phyloP scores from a whole-genome alignment of 2,113 vertebrate genomes.

The Rhinichthys klamathensis region DNA sequence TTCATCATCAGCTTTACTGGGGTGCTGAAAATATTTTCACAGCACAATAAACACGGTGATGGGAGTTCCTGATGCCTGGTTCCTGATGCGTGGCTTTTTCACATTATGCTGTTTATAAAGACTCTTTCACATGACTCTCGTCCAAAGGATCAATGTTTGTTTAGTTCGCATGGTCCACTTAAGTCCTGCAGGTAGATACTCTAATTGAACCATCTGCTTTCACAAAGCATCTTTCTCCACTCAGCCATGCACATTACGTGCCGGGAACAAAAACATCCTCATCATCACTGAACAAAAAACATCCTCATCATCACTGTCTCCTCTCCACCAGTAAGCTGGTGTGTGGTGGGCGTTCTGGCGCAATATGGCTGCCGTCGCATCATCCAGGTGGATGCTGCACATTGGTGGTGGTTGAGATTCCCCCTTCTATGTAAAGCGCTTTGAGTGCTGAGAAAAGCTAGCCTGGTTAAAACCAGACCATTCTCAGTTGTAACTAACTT shows the following conservation, averaged over 20 bases:
- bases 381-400: too few relatives aligned
- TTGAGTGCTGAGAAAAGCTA: too few relatives aligned
- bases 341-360: too few relatives aligned
- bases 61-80: neutral
- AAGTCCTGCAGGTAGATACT: neutral
- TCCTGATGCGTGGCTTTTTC: neutral
- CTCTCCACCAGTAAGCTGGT: too few relatives aligned
- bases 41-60: slow-evolving; percentile 4
- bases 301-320: too few relatives aligned
- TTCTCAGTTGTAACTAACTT: too few relatives aligned
- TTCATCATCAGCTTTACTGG: neutral
- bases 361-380: too few relatives aligned
- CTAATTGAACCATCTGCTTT: neutral
- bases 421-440: too few relatives aligned
- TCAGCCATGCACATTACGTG: neutral
- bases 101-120: slow-evolving; percentile 8
- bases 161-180: neutral
- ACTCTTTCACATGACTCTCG: neutral
- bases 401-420: too few relatives aligned
- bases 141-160: neutral
- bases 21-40: slow-evolving; percentile 17
- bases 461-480: too few relatives aligned
- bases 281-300: too few relatives aligned
- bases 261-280: too few relatives aligned
- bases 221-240: neutral